Base-by-base conservation (phyloP, 2,113 vertebrate genomes). In the Tachuris rubrigastra region DNA sequence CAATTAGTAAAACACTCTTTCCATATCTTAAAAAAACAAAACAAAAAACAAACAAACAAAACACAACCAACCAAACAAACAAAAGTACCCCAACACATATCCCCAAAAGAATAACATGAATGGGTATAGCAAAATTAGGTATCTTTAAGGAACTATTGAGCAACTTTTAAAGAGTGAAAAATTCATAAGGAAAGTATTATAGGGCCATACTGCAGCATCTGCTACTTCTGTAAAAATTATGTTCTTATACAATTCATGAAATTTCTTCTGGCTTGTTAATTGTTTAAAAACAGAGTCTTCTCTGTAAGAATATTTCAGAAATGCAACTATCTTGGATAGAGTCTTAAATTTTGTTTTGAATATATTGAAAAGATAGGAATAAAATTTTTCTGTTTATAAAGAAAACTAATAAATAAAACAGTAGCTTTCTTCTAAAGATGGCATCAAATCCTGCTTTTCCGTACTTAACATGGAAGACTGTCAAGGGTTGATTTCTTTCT, bases 1-100 rank as follows among this genome's bases (percentile, higher is more conserved):
- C 8, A 47, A 39, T 12, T 3, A 68, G 5, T 41, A 58, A 77
- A 78, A 47, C 31, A 49, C 1, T 28, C 71, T 47, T 46, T 81
- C 14, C 2, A 0, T 31, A 33, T 37, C 22, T 47, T 55, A n/a
- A 9, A 0, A 4, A 13, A n/a, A 44, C 42, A 42, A n/a, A n/a
- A n/a, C n/a, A 42, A 42, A 12, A 41, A 41, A 44, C 15, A 44
- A 44, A 44, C 19, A 46, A 46, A 46, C 46, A 21, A 47, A 47
- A 47, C 42, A 44, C 17, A 15, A 44, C 42, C 21, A 46, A 46
- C 8, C 19, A 44, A 44, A 44, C 44, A 16, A 44, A 44, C 18
- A 44, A 16, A 44, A 44, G n/a, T n/a, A n/a, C n/a, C n/a, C n/a
- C n/a, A n/a, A n/a, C n/a, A 44, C 44, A 35, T 19, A n/a, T 44